phyloP scores from a whole-genome alignment of 1,140 invertebrate genomes.

The Adelges cooleyi region DNA sequence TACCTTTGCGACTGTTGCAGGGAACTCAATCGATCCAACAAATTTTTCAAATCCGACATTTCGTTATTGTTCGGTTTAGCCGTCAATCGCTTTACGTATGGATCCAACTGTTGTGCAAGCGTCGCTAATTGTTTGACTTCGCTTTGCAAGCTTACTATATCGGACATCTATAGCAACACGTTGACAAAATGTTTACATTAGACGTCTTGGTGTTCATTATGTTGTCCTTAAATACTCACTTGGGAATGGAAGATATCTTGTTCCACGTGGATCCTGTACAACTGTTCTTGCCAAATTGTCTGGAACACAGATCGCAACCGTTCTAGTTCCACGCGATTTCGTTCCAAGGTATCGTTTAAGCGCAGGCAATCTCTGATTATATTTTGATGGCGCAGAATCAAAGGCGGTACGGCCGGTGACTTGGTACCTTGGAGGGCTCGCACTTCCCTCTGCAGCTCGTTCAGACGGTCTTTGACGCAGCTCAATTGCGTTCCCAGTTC shows the following conservation, averaged over 20 bases:
- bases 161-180: slow-evolving; percentile 45
- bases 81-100: slow-evolving; percentile 48
- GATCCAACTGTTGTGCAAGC: slow-evolving; percentile 50
- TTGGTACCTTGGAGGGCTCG: slow-evolving; percentile 42
- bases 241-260: slow-evolving; percentile 55
- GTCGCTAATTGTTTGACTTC: slow-evolving; percentile 54
- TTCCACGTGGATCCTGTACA: slow-evolving; percentile 54
- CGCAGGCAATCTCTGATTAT: slow-evolving; percentile 49
- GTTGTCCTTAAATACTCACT: slow-evolving; percentile 36
- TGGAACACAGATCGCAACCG: slow-evolving; percentile 49
- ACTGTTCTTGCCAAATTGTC: slow-evolving; percentile 54
- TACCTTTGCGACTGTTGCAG: slow-evolving; percentile 36
- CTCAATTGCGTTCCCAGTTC: slow-evolving; percentile 51
- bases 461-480: slow-evolving; percentile 50
- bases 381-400: slow-evolving; percentile 46
- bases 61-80: slow-evolving; percentile 33
- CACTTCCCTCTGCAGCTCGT: slow-evolving; percentile 51
- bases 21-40: slow-evolving; percentile 46
- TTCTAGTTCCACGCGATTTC: slow-evolving; percentile 52
- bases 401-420: slow-evolving; percentile 43
- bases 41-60: slow-evolving; percentile 41
- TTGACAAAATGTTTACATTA: no score
- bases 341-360: slow-evolving; percentile 50
- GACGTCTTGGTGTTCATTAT: no score
- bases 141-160: slow-evolving; percentile 49